Conservation (phyloP, 2,797 vertebrate species). For the Tinamus major region DNA sequence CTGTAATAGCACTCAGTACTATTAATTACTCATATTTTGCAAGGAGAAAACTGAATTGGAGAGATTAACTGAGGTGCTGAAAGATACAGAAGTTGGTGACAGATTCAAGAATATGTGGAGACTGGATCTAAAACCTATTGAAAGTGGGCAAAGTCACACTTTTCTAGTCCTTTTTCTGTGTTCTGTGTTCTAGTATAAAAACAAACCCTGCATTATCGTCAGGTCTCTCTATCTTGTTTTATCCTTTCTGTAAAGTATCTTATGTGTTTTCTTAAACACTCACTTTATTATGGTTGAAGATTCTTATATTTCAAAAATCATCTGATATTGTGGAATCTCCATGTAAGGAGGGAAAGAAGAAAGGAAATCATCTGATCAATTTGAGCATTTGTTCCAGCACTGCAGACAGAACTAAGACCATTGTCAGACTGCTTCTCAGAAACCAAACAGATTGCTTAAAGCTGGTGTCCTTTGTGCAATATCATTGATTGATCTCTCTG, state of each 20-base stretch:
- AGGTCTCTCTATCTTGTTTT: not conserved
- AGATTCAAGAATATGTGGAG: not conserved
- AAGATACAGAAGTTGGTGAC: not conserved
- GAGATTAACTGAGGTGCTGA: not conserved
- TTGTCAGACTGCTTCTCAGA: not conserved
- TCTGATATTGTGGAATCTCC: not conserved
- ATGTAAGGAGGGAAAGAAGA: not conserved
- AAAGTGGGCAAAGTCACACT: not conserved
- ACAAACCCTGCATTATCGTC: not conserved
- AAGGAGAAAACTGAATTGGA: not conserved
- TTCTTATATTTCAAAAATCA: slow-evolving; percentile 1
- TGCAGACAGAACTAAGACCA: not conserved
- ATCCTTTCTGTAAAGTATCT: not conserved
- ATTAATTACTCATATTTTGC: not conserved
- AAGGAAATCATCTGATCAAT: not conserved
- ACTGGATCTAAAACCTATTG: not conserved
- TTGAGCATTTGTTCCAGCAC: slow-evolving; percentile 2
- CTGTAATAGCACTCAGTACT: not conserved
- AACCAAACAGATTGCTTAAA: slow-evolving; percentile 5
- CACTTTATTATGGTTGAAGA: not conserved
- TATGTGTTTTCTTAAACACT: not conserved
- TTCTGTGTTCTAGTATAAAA: not conserved
- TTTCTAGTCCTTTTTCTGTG: not conserved
- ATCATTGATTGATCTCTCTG: slow-evolving; percentile 2
- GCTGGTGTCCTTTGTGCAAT: not conserved